Evolutionary conservation across 1,140 invertebrate species (phyloP), one percentile per base, ranked within the genome.

Genomic region (Calliphora vicina): DNA sequence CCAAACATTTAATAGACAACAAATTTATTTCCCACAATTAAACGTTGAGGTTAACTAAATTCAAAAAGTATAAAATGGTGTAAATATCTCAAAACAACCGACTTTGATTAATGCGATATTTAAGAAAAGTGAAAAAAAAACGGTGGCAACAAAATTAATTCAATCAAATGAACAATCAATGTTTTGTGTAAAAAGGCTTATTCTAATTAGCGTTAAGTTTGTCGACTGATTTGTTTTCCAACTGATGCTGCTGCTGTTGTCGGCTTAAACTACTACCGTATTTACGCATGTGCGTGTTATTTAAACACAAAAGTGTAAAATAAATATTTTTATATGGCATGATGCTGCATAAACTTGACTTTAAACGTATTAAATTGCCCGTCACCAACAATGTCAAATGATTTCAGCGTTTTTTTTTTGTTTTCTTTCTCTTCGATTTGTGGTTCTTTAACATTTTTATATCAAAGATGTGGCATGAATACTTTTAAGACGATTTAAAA

Each of bases 151-250:
- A n/a, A n/a, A n/a, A 35, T 35, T 8, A 35, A 35, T 35, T n/a
- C n/a, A 35, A 35, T 35, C 35, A 35, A 35, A 35, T 35, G 6
- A 35, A 35, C 35, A 35, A n/a, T n/a, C 35, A 35, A 35, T 35
- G n/a, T 43, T 5, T 43, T 13, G 45, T 50, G 8, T 17, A 50
- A 50, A 50, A 50, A 50, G 35, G 35, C 74, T 43, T 78, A 78
- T 78, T 78, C 74, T 78, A 78, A 78, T 78, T 78, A 78, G 74
- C 74, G 74, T 78, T 78, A 78, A 78, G 74, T 78, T 78, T 78
- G 12, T 23, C 42, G 74, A 78, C 35, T 43, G 35, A 2, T 76
- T 76, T 42, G 50, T 57, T 67, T 25, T 23, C 17, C 20, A 20
- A 25, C 61, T 67, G n/a, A n/a, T n/a, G 61, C 9, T 67, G 4